Conservation (phyloP, 30 jellyfish, hydroid and myxozoan genomes). For the Mastigias papua region DNA sequence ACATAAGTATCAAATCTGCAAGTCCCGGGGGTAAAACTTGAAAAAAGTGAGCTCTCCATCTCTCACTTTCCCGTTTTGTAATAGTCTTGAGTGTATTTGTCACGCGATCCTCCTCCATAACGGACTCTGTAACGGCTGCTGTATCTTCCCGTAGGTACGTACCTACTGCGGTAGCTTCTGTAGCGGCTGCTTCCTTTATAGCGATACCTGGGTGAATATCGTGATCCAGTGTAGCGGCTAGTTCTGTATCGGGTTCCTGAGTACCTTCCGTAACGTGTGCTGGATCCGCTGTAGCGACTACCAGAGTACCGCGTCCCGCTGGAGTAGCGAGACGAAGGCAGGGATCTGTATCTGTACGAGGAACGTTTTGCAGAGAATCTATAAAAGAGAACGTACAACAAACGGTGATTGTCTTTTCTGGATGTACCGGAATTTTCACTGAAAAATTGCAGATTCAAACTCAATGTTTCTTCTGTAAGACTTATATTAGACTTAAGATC, state of each 20-base stretch:
- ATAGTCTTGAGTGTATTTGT: not conserved
- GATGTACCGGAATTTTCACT: too few relatives aligned
- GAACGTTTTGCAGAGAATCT: not conserved
- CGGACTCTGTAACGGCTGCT: slow-evolving; percentile 19
- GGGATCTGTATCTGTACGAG: not conserved
- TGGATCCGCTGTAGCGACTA: slow-evolving; percentile 16
- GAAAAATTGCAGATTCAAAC: too few relatives aligned
- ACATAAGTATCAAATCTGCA: not conserved
- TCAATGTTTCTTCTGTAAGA: too few relatives aligned
- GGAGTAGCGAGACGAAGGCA: not conserved
- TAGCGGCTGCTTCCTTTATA: not conserved
- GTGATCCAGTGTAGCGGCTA: slow-evolving; percentile 20
- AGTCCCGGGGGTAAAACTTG: not conserved
- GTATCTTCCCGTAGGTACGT: not conserved
- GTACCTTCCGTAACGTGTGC: not conserved
- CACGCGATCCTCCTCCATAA: not conserved
- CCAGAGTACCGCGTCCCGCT: slow-evolving; percentile 1
- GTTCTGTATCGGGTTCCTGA: not conserved
- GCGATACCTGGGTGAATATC: not conserved
- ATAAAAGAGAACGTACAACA: not conserved
- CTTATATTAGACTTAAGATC: too few relatives aligned
- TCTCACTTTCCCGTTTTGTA: not conserved
- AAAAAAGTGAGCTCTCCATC: not conserved
- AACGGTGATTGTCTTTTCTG: too few relatives aligned
- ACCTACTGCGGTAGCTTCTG: slow-evolving; percentile 17